Evolutionary conservation across 64 coral and sea anemone genomes (phyloP).

Genomic region (Cladopsammia gracilis): DNA sequence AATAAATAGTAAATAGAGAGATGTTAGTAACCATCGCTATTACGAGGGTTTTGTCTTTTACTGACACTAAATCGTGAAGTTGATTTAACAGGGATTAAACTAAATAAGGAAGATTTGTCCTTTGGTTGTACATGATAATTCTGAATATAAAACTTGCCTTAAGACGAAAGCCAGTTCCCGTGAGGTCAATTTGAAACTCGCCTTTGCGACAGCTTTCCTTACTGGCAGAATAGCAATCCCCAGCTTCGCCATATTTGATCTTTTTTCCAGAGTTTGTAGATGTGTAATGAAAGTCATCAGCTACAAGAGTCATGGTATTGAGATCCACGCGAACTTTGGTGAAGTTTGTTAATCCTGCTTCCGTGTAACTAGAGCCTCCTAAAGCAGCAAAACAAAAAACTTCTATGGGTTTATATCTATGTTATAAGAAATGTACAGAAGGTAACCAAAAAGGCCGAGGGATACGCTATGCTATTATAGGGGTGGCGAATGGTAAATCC

Average conservation of each 20-base stretch:
- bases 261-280: slow-evolving; percentile 56
- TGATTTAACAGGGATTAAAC: no score
- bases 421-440: no score
- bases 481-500: no score
- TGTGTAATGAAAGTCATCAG: slow-evolving; percentile 84
- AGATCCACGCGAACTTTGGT: slow-evolving; percentile 80
- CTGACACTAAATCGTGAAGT: no score
- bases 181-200: slow-evolving; percentile 81
- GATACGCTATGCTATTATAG: no score
- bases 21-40: no score
- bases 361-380: slow-evolving; percentile 70
- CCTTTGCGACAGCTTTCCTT: slow-evolving; percentile 84
- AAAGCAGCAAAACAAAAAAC: slow-evolving; percentile 1
- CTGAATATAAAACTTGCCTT: slow-evolving; percentile 52
- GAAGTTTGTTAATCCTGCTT: slow-evolving; percentile 84
- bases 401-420: no score
- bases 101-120: neutral
- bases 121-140: no score
- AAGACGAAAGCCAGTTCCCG: slow-evolving; percentile 77
- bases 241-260: slow-evolving; percentile 77
- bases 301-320: slow-evolving; percentile 25
- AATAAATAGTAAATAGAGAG: no score
- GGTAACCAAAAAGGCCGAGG: no score
- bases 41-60: no score
- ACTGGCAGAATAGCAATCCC: slow-evolving; percentile 86